These are phyloP conservation scores for Margarornis squamiger DNA, from an alignment of 2,797 vertebrate species.

Conservation along the genomic window DNA sequence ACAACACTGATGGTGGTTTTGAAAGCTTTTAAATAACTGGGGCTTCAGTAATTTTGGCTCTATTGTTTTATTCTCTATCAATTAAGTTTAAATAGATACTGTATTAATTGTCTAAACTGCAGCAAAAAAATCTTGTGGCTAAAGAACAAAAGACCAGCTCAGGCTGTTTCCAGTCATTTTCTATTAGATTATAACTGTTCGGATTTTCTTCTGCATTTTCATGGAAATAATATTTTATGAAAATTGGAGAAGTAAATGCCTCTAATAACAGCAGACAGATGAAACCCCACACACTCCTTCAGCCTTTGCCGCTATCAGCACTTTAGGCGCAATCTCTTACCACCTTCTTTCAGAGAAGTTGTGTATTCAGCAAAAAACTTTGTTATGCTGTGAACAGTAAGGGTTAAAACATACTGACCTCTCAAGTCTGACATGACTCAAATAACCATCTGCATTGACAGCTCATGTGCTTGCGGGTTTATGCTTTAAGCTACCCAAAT, in stretches of 20 bases:
- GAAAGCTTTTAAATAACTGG: neutral
- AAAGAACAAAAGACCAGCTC: neutral
- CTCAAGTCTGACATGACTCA: neutral
- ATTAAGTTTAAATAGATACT: neutral
- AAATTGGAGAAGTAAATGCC: neutral
- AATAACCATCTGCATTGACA: neutral
- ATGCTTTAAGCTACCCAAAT: slow-evolving; percentile 30
- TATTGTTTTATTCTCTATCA: neutral
- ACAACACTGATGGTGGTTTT: neutral
- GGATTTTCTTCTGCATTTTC: neutral
- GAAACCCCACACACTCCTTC: fast-evolving
- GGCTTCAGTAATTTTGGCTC: neutral
- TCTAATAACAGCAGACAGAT: neutral
- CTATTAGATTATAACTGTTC: neutral
- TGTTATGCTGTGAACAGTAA: neutral
- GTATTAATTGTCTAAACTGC: neutral
- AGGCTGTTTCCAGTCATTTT: neutral
- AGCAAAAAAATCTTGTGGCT: neutral
- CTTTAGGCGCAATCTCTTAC: neutral
- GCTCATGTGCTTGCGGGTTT: neutral
- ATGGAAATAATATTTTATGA: neutral
- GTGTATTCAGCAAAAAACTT: neutral
- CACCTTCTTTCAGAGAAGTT: neutral
- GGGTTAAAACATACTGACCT: neutral
- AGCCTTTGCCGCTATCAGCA: neutral